Conservation (phyloP, 2,888 invertebrate genomes). For the Congeria kusceri region DNA sequence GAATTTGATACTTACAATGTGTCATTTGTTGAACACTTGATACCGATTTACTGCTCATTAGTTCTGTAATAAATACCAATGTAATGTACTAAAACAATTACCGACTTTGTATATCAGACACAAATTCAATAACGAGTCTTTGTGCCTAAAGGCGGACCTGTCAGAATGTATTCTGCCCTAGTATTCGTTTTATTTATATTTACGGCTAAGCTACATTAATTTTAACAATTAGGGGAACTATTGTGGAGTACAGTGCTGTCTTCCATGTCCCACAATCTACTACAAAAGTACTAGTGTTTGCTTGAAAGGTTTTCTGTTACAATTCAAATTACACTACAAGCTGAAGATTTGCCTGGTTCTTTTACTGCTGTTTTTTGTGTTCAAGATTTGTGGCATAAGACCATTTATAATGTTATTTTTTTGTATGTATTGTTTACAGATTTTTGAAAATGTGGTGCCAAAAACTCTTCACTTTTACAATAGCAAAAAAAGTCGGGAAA, state of each 20-base stretch:
- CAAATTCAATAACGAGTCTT: conserved; percentile 25
- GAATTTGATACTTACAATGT: conserved; percentile 24
- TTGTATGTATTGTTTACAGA: too few species aligned
- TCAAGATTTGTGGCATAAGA: too few species aligned
- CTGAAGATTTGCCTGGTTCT: too few species aligned
- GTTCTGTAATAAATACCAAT: conserved; percentile 43
- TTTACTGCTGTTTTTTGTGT: too few species aligned
- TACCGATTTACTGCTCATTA: conserved; percentile 46
- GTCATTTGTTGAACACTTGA: conserved; percentile 29
- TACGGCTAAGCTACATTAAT: conserved; percentile 28
- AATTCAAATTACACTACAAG: too few species aligned
- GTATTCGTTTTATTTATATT: conserved; percentile 38
- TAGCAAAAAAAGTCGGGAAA: too few species aligned
- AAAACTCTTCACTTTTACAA: too few species aligned
- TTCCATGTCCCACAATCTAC: too few species aligned
- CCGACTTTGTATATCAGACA: conserved; percentile 16
- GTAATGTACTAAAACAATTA: conserved; percentile 37
- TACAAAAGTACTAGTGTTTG: too few species aligned
- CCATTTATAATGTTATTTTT: too few species aligned
- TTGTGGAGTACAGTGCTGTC: neutral
- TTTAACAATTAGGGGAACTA: conserved; percentile 2
- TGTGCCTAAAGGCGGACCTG: conserved; percentile 11
- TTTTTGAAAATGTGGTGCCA: too few species aligned
- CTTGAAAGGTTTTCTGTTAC: too few species aligned
- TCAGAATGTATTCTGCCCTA: conserved; percentile 34